Evolutionary conservation across 2,797 vertebrate genomes (phyloP).

Genomic region (Pangasius macronema): DNA sequence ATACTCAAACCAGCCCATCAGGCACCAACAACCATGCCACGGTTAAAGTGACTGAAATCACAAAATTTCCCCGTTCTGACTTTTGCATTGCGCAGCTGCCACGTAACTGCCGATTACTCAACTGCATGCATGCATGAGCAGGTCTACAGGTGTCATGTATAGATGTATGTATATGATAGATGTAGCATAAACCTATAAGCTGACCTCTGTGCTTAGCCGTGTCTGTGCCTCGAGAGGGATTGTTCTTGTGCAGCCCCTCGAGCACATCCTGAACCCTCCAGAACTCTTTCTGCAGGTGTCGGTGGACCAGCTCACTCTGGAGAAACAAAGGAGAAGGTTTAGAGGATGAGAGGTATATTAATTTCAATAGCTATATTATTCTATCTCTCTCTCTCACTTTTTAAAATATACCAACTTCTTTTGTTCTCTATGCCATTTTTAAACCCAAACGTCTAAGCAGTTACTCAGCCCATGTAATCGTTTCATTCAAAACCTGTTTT

Average conservation of each 20-base stretch:
- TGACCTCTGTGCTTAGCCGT: constrained; percentile 92
- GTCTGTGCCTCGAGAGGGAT: constrained; percentile 88
- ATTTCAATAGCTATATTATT: background rate
- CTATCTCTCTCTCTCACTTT: background rate
- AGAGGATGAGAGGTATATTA: background rate
- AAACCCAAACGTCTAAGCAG: background rate
- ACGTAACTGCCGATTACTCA: background rate
- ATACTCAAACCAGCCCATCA: background rate
- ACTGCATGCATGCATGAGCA: background rate
- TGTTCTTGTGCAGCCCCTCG: constrained; percentile 92
- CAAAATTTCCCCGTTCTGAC: background rate
- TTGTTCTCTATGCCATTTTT: background rate
- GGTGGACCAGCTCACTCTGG: constrained; percentile 86
- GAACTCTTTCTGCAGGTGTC: constrained; percentile 95
- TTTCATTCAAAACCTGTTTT: background rate
- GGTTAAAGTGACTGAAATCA: background rate
- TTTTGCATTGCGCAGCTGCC: background rate
- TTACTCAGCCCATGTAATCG: background rate
- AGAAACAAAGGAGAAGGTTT: background rate
- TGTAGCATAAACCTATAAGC: background rate
- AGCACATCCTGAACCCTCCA: constrained; percentile 96
- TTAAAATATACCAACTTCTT: constrained; percentile 7
- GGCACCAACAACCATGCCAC: background rate
- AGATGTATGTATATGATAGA: background rate
- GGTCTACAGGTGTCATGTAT: background rate